Percentiles rank a stretch among this genome's conserved stretches.
phyloP scores from a whole-genome alignment of 2,113 vertebrate genomes.

The Phrynosoma blainvillii region DNA sequence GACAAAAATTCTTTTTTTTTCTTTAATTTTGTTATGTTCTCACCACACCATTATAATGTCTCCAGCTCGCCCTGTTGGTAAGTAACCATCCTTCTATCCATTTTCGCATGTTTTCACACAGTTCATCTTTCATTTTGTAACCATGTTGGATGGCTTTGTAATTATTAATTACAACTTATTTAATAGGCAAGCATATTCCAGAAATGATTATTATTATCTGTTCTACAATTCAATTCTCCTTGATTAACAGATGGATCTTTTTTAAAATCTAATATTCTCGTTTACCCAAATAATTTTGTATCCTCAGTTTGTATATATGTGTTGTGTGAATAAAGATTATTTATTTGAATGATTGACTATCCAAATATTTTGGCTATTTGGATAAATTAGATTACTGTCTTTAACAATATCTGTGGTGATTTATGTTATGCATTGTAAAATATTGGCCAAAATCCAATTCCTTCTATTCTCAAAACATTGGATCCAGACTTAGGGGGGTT shows the following conservation, averaged over 20 bases:
- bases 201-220: constrained; percentile 42
- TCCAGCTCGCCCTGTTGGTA: constrained; percentile 98
- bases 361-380: background rate
- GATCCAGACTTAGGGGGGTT: background rate
- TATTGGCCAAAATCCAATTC: constrained; percentile 11
- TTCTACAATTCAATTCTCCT: constrained; percentile 1
- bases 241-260: background rate
- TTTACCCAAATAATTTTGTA: background rate
- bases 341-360: background rate
- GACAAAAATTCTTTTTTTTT: constrained; percentile 87
- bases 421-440: constrained; percentile 17
- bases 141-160: constrained; percentile 54
- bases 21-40: constrained; percentile 86
- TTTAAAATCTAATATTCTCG: background rate
- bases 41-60: constrained; percentile 97
- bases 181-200: constrained; percentile 39
- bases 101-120: constrained; percentile 86
- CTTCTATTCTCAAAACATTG: background rate
- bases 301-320: background rate
- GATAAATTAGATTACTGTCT: background rate
- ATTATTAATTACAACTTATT: constrained; percentile 32
- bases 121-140: constrained; percentile 77
- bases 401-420: background rate
- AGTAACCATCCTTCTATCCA: constrained; percentile 96
- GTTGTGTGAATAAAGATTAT: background rate